Percentiles rank a stretch among this genome's conserved stretches.
These are phyloP conservation scores for Phoxinus phoxinus DNA, from an alignment of 2,113 vertebrate species.

Conservation along the genomic window DNA sequence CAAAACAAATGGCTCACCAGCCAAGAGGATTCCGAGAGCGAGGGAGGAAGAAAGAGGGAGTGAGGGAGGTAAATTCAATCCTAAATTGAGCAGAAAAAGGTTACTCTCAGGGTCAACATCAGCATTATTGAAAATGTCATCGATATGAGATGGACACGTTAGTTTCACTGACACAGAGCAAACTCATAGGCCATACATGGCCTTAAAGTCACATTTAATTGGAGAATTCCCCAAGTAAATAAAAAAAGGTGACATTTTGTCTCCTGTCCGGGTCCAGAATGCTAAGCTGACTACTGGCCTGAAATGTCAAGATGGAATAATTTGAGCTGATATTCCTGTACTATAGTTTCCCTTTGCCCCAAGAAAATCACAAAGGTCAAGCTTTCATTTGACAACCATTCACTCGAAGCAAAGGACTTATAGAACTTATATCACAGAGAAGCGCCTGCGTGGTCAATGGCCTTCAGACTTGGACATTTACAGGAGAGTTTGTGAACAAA, in stretches of 20 bases:
- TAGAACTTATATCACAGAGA: conserved; percentile 56
- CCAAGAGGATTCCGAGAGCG: neutral
- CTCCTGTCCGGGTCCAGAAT: conserved; percentile 50
- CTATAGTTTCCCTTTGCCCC: conserved; percentile 41
- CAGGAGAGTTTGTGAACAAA: neutral
- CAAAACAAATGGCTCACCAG: neutral
- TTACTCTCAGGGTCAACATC: conserved; percentile 64
- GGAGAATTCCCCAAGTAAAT: conserved; percentile 62
- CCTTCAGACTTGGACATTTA: neutral
- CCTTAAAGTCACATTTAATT: conserved; percentile 65
- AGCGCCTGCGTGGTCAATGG: neutral
- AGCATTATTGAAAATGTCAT: conserved; percentile 62
- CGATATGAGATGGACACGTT: conserved; percentile 50
- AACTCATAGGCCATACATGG: conserved; percentile 11
- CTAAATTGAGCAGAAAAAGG: conserved; percentile 37
- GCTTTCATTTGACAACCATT: conserved; percentile 51
- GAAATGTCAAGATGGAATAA: conserved; percentile 68
- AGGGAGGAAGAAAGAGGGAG: neutral
- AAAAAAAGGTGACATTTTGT: conserved; percentile 66
- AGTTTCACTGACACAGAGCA: conserved; percentile 40
- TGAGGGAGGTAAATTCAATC: neutral
- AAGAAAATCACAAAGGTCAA: conserved; percentile 62
- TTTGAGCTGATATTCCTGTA: conserved; percentile 45
- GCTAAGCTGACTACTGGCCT: conserved; percentile 51
- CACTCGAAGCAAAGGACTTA: conserved; percentile 37